These are phyloP conservation scores for Noctua comes DNA, from an alignment of 2,888 invertebrate species.

Conservation along the genomic window DNA sequence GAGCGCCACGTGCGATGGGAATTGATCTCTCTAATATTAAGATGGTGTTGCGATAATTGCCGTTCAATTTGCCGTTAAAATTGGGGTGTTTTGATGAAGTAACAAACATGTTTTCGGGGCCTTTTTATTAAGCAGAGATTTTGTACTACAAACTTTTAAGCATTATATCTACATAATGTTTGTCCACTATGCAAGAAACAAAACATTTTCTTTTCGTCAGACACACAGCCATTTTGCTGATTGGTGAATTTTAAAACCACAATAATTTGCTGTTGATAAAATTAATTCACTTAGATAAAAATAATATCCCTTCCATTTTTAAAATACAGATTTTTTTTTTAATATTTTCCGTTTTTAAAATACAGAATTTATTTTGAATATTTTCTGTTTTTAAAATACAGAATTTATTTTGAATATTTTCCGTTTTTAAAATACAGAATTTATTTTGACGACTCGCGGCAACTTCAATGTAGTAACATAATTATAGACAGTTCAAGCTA, in stretches of 20 bases:
- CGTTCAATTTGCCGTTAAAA: constrained; percentile 82
- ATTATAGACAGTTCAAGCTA: not conserved
- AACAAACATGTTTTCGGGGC: constrained; percentile 45
- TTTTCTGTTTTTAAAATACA: too few species aligned
- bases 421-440: too few species aligned
- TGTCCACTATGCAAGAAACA: not conserved
- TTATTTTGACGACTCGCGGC: not conserved
- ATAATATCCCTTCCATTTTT: not conserved
- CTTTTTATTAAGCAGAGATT: constrained; percentile 3
- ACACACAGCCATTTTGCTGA: not conserved
- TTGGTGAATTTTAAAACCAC: not conserved
- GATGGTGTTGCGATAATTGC: constrained; percentile 87
- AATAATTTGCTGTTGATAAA: not conserved
- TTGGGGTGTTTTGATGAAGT: constrained; percentile 58
- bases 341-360: too few species aligned
- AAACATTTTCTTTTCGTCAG: not conserved
- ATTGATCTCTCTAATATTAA: constrained; percentile 80
- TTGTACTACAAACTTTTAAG: not conserved
- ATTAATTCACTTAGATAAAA: not conserved
- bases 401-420: too few species aligned
- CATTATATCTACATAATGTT: not conserved
- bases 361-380: too few species aligned
- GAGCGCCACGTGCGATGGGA: constrained; percentile 81
- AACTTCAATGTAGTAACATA: not conserved
- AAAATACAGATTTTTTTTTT: too few species aligned